Base-by-base conservation (phyloP, 2,797 vertebrate genomes). In the Nothura maculosa region DNA sequence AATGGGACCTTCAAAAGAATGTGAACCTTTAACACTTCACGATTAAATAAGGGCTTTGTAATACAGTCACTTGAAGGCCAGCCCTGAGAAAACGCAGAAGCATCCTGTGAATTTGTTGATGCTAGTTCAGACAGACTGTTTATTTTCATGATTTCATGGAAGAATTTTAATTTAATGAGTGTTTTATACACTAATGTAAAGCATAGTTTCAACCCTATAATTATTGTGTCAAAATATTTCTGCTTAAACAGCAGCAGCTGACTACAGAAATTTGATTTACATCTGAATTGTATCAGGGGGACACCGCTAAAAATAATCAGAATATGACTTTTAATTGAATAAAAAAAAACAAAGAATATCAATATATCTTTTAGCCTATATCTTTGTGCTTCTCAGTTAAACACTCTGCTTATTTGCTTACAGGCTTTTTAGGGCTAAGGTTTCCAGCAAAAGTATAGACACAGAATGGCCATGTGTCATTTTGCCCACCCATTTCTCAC, bases 161-260 rank as follows among this genome's bases (percentile, higher is more conserved):
- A 98, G 98, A 99, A 99, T 99, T 99, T 99, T 98, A 99, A 99
- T 99, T 99, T 98, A 99, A 99, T 99, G 99, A 98, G 98, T 98
- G 98, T 98, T 98, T 98, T 98, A 98, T 98, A 98, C 97, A 97
- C 97, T 98, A 98, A 98, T 98, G 98, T 98, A 98, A 98, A 98
- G 98, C 98, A 98, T 98, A 97, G 97, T 97, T 98, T 96, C 95
- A 97, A 97, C 96, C 97, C 98, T 98, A 78, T 98, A 99, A 99
- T 99, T 99, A 99, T 98, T 96, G 98, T 98, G 99, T 99, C 99
- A 99, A 98, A 98, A 98, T 98, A 98, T 98, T 98, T 98, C 98
- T 97, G 96, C 98, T 98, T 98, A 99, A 97, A 98, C 98, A 98
- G 98, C 98, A 98, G 98, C 98, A 96, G 98, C 98, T 96, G 94